phyloP scores from a whole-genome alignment of 2,888 invertebrate genomes.

The Byasa hedistus region DNA sequence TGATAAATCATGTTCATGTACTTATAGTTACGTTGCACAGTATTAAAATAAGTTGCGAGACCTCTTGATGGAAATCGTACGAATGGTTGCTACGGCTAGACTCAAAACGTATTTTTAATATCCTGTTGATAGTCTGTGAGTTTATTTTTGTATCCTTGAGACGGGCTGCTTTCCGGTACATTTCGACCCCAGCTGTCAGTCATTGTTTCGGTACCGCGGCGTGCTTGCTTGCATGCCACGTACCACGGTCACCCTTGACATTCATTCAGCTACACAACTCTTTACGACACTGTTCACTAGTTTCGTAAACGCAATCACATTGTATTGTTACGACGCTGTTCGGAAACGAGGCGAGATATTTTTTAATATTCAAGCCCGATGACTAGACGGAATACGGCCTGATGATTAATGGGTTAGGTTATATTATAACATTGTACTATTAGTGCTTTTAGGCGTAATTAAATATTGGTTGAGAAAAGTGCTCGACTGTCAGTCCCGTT shows the following conservation, averaged over 20 bases:
- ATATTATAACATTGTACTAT: neutral
- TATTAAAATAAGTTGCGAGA: neutral
- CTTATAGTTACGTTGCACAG: too few relatives aligned
- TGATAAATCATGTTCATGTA: neutral
- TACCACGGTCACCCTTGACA: constrained; percentile 24
- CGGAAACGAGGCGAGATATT: constrained; percentile 1
- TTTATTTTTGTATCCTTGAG: neutral
- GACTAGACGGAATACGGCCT: constrained; percentile 12
- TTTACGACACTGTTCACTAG: constrained; percentile 20
- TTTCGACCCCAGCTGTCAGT: constrained; percentile 15
- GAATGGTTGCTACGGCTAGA: too few relatives aligned
- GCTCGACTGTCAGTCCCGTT: too few relatives aligned
- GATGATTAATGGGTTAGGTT: constrained; percentile 10
- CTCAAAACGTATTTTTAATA: neutral
- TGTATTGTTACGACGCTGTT: constrained; percentile 3
- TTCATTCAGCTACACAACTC: constrained; percentile 18
- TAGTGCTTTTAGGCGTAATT: neutral
- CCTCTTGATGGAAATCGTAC: neutral
- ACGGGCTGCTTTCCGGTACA: constrained; percentile 4
- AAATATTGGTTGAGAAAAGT: too few relatives aligned
- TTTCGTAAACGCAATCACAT: constrained; percentile 22
- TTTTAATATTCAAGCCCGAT: constrained; percentile 14
- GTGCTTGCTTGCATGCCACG: constrained; percentile 5
- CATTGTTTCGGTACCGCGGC: neutral
- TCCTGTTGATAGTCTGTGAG: too few relatives aligned